These are phyloP conservation scores for Drosophila rufa DNA, from an alignment of 1,140 invertebrate genomes.

Conservation along the genomic window DNA sequence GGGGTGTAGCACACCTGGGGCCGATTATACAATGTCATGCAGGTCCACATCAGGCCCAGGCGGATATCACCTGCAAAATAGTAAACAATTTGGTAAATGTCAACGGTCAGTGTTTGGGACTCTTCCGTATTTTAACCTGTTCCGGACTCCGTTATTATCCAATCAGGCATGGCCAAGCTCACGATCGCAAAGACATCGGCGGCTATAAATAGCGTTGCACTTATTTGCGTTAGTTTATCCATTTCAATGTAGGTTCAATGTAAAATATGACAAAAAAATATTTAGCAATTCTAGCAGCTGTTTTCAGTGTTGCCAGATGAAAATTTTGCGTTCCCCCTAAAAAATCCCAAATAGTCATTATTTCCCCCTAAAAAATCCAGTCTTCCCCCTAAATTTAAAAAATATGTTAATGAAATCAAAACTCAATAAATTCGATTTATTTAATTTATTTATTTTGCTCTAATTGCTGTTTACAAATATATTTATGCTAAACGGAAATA, in stretches of 20 bases:
- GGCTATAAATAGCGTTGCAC: slow-evolving; percentile 95
- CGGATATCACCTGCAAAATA: slow-evolving; percentile 87
- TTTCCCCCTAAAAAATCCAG: no score
- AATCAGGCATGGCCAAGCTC: slow-evolving; percentile 96
- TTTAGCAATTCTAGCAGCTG: no score
- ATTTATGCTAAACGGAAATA: no score
- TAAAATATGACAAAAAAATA: no score
- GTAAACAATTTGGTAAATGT: slow-evolving; percentile 59
- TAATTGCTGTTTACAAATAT: no score
- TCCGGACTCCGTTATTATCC: slow-evolving; percentile 96
- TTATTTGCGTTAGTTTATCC: slow-evolving; percentile 97
- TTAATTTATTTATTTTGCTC: no score
- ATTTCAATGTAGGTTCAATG: slow-evolving; percentile 78
- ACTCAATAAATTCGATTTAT: no score
- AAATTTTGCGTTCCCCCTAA: no score
- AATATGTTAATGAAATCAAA: not conserved
- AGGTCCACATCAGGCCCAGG: slow-evolving; percentile 96
- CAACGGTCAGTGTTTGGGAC: not conserved
- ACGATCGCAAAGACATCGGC: slow-evolving; percentile 97
- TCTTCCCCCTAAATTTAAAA: not conserved
- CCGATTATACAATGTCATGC: slow-evolving; percentile 95
- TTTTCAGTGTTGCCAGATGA: no score
- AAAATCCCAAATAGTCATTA: no score
- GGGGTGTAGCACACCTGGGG: slow-evolving; percentile 95
- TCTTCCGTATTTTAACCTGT: slow-evolving; percentile 86